Evolutionary conservation across 2,888 invertebrate genomes (phyloP), one percentile per base, ranked within the genome.

Genomic region (Ferdinandea cuprea): DNA sequence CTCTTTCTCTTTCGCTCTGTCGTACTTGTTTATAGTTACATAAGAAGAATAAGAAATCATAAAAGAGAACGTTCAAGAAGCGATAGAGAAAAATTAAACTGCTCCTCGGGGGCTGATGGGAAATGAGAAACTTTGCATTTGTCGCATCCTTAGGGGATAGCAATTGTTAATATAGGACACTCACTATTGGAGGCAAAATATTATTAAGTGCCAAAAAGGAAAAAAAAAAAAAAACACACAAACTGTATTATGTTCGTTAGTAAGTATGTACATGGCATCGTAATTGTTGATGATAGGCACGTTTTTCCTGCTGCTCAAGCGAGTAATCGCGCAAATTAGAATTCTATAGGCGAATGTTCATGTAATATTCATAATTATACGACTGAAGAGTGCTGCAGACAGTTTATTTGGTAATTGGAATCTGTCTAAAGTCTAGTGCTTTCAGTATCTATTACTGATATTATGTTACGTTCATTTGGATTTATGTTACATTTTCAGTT

Each of bases 71-170:
- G 15, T 56, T 68, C 56, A 32, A 37, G 46, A 42, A 71, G n/a
- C 32, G 59, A 40, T 59, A 25, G 17, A 42, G 9, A 28, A 32
- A 61, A 61, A 42, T 19, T 21, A 52, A 52, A 32, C 42, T 2
- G 42, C 30, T 54, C 72, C 54, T 61, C 21, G 9, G 44, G 44
- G 44, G 15, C 32, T 13, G 15, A 19, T 19, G 44, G 54, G 44
- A 63, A 63, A 63, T 63, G 61, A 72, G 54, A 63, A 54, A 63
- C 72, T 72, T 72, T 72, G 35, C 54, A 72, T 72, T 52, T 72
- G 52, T 61, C 72, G 35, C 72, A 63, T 72, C 72, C 72, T 54
- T 50, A 13, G 44, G 11, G 61, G 61, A 15, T 8, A 44, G 48
- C 21, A 28, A 17, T 37, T 32, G 50, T 25, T 17, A 21, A 42